Conservation (phyloP, 2,113 vertebrate genomes). For the Epinephelus fuscoguttatus region DNA sequence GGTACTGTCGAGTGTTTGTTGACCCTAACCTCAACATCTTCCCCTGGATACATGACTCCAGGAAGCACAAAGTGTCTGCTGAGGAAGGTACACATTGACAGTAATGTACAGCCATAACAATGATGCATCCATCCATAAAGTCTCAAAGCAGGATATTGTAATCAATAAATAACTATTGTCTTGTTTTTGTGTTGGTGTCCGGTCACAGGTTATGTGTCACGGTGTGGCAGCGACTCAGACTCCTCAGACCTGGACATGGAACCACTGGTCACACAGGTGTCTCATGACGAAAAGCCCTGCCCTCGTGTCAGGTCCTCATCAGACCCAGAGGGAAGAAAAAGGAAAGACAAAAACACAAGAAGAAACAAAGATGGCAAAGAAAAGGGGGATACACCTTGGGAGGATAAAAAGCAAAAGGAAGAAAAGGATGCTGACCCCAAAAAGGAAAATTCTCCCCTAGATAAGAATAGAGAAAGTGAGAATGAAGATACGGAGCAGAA, state of each 20-base stretch:
- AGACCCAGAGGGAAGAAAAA: conserved; percentile 64
- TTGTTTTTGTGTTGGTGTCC: conserved; percentile 17
- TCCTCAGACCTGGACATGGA: conserved; percentile 89
- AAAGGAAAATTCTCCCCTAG: conserved; percentile 11
- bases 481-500: conserved; percentile 21
- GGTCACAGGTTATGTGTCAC: conserved; percentile 92
- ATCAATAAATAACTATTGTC: neutral
- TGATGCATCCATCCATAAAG: neutral
- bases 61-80: conserved; percentile 89
- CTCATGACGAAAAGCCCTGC: conserved; percentile 47
- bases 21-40: conserved; percentile 89
- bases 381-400: conserved; percentile 16
- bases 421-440: conserved; percentile 57
- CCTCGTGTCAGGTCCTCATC: conserved; percentile 67
- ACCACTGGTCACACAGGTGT: conserved; percentile 55
- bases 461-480: conserved; percentile 27
- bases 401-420: conserved; percentile 50
- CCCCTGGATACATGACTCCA: conserved; percentile 86
- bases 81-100: conserved; percentile 90
- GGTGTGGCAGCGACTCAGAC: conserved; percentile 93
- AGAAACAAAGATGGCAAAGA: conserved; percentile 50
- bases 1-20: conserved; percentile 92
- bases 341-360: conserved; percentile 56
- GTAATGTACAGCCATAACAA: neutral
- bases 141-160: neutral